Evolutionary conservation across 1,140 invertebrate species (phyloP), one percentile per base, ranked within the genome.

Genomic region (Heliothis subflexa): DNA sequence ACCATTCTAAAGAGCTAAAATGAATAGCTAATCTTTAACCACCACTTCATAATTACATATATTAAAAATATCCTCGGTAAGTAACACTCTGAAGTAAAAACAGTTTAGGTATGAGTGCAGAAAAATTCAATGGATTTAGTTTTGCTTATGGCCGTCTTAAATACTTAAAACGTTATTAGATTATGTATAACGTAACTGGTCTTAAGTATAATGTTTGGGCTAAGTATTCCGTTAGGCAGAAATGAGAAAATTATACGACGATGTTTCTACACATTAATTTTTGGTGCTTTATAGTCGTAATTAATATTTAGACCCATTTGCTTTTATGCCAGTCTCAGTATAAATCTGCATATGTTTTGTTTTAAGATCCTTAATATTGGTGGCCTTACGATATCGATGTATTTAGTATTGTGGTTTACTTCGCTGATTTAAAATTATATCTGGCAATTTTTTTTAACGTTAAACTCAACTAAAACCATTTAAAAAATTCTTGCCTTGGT

Each of bases 231-330:
- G 62, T 47, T 66, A 66, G 40, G 45, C 66, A 28, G 45, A 50
- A 70, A 50, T 70, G 47, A 50, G 47, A 70, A 50, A 70, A 70
- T 70, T 70, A 50, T 50, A 70, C 66, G 47, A 70, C 47, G 47
- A 70, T 52, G 66, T 49, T 50, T 70, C 64, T 52, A 52, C 40
- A 18, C 16, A 64, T 70, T n/a, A 50, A 21, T 52, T 18, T 52
- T n/a, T 3, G 14, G 66, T 70, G 14, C 66, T 52, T 16, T 77
- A 66, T 77, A 62, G 74, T 79, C 50, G 66, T 47, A 66, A 70
- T 68, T 64, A 66, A 74, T 71, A 71, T 78, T 79, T 49, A 13
- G 49, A n/a, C 62, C 62, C 54, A 54, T 66, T 74, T 71, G 54
- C n/a, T 28, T 70, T 28, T 52, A 28, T 52, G 50, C 50, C 28